These are phyloP conservation scores for Lophura nycthemera DNA, from an alignment of 2,113 vertebrate species.

Conservation along the genomic window DNA sequence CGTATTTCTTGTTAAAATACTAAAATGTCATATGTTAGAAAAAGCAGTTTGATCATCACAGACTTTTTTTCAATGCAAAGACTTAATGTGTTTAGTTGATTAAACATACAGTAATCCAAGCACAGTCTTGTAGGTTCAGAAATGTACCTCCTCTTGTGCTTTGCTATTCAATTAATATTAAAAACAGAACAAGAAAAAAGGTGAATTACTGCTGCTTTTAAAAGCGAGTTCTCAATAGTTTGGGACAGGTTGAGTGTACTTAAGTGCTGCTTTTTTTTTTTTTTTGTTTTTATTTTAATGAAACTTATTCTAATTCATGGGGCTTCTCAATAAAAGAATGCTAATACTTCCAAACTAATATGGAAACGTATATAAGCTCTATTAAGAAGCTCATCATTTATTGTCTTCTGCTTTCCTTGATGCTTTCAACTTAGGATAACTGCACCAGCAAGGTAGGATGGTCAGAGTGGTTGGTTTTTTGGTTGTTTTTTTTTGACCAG, in stretches of 20 bases:
- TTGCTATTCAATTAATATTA: not conserved
- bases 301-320: not conserved
- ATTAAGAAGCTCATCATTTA: conserved; percentile 58
- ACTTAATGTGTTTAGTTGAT: not conserved
- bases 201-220: not conserved
- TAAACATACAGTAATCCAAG: not conserved
- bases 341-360: not conserved
- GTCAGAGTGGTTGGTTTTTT: not conserved
- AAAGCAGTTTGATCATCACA: not conserved
- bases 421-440: conserved; percentile 92
- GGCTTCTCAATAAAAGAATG: not conserved
- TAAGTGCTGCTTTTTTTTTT: not conserved
- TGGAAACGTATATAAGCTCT: not conserved
- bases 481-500: not conserved
- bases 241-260: not conserved
- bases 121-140: not conserved
- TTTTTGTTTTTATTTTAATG: not conserved
- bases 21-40: not conserved
- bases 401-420: conserved; percentile 74
- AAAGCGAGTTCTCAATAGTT: not conserved
- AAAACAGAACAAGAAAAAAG: not conserved
- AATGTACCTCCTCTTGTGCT: not conserved
- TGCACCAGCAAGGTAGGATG: conserved; percentile 95
- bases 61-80: not conserved
- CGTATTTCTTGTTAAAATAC: not conserved